These are phyloP conservation scores for Puffinus mauretanicus DNA, from an alignment of 2,113 vertebrate genomes.

Conservation along the genomic window DNA sequence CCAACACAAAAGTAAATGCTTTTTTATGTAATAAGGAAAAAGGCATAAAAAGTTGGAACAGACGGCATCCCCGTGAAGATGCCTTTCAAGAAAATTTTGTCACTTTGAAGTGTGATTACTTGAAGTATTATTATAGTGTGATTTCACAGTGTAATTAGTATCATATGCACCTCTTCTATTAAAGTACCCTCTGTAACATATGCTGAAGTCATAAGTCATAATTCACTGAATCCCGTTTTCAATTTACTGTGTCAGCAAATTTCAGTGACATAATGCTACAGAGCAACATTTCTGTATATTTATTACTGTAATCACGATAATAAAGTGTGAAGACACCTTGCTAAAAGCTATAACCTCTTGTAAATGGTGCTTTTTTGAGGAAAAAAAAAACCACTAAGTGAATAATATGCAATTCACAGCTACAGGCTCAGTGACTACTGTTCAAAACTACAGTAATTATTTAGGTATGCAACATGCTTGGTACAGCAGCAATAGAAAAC, in stretches of 20 bases:
- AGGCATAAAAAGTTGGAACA: neutral
- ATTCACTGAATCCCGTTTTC: slow-evolving; percentile 45
- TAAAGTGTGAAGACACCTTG: slow-evolving; percentile 30
- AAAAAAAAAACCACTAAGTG: neutral
- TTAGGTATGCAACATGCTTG: slow-evolving; percentile 25
- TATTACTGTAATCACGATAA: slow-evolving; percentile 44
- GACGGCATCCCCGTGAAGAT: neutral
- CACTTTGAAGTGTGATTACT: slow-evolving; percentile 46
- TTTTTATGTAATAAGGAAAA: neutral
- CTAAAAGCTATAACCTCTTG: slow-evolving; percentile 44
- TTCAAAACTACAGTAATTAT: slow-evolving; percentile 44
- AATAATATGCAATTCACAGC: slow-evolving; percentile 29
- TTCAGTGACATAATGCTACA: slow-evolving; percentile 47
- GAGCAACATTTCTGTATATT: slow-evolving; percentile 52
- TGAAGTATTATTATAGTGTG: slow-evolving; percentile 32
- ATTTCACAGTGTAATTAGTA: slow-evolving; percentile 60
- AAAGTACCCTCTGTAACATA: slow-evolving; percentile 35
- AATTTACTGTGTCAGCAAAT: slow-evolving; percentile 50
- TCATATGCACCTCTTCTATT: slow-evolving; percentile 17
- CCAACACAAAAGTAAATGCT: neutral
- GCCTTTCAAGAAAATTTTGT: slow-evolving; percentile 15
- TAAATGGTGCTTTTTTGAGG: slow-evolving; percentile 13
- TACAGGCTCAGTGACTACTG: neutral
- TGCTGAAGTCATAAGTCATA: slow-evolving; percentile 59
- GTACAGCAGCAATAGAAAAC: slow-evolving; percentile 11